Conservation (phyloP, 2,797 vertebrate species). For the Anguilla megastoma region DNA sequence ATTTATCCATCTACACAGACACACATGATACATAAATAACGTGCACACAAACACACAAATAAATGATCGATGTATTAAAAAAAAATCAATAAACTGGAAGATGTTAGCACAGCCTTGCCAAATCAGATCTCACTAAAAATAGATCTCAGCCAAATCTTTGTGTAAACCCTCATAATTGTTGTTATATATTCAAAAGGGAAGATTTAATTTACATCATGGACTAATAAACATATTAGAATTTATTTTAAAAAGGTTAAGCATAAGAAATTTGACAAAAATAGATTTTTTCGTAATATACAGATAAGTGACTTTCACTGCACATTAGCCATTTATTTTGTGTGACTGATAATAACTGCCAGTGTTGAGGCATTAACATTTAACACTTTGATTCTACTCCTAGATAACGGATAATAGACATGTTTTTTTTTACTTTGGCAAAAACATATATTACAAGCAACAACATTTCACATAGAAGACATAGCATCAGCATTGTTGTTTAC, state of each 20-base stretch:
- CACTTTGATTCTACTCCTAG: too few species aligned
- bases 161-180: neutral
- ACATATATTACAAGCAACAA: neutral
- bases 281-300: too few species aligned
- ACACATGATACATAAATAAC: neutral
- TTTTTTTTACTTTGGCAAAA: neutral
- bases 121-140: neutral
- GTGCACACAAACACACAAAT: slow-evolving; percentile 10
- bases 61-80: neutral
- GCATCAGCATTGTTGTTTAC: neutral
- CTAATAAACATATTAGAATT: slow-evolving; percentile 5
- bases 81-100: neutral
- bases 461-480: neutral
- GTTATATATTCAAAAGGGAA: neutral
- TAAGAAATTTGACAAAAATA: too few species aligned
- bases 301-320: neutral
- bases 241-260: too few species aligned
- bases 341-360: neutral
- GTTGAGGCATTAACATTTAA: neutral
- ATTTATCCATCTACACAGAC: neutral
- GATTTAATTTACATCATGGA: neutral
- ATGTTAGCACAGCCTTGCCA: neutral
- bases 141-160: neutral
- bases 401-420: neutral
- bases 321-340: neutral